Conservation (phyloP, 2,113 vertebrate species). For the Atrichornis clamosus region DNA sequence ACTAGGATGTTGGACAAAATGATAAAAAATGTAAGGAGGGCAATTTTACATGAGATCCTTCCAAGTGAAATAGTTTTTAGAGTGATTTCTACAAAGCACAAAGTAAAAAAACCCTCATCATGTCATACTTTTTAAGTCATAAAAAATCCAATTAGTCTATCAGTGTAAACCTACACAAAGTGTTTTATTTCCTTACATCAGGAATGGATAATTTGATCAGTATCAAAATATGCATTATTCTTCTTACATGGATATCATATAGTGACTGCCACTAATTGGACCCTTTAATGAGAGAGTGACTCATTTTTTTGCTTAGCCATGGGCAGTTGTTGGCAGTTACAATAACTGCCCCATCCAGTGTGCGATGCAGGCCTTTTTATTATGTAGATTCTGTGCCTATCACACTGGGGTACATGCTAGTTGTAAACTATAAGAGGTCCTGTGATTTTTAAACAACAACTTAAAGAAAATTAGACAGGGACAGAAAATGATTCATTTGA, state of each 20-base stretch:
- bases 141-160: neutral
- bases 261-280: no score
- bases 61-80: neutral
- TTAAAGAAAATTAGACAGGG: neutral
- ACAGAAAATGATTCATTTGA: neutral
- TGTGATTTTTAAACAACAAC: neutral
- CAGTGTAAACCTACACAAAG: neutral
- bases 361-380: neutral
- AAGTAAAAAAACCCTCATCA: neutral
- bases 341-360: neutral
- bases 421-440: neutral
- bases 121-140: neutral
- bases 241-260: neutral
- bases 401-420: accelerated
- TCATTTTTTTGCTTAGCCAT: neutral
- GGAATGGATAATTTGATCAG: neutral
- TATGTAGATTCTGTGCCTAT: neutral
- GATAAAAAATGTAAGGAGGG: neutral
- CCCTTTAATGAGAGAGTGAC: neutral
- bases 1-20: neutral
- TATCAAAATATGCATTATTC: neutral
- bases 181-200: neutral
- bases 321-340: neutral
- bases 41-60: neutral
- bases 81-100: neutral